Percentiles rank a stretch among this genome's conserved stretches.
phyloP scores from a whole-genome alignment of 2,888 invertebrate genomes.

The Limnephilus lunatus region DNA sequence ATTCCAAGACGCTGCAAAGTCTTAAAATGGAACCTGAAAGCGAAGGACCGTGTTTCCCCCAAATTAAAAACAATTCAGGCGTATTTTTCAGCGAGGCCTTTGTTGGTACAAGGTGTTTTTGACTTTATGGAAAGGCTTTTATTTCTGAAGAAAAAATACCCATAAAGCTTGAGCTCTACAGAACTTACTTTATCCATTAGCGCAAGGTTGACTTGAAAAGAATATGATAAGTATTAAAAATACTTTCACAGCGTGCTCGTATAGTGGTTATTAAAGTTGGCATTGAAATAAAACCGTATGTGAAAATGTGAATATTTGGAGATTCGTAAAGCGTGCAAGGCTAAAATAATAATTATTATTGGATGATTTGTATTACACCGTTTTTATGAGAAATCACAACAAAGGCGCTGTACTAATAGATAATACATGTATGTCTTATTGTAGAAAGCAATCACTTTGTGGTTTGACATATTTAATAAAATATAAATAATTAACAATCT shows the following conservation, averaged over 20 bases:
- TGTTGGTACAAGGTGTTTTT: background rate
- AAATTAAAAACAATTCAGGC: slow-evolving; percentile 10
- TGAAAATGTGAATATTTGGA: background rate
- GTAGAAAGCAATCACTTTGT: too few species aligned
- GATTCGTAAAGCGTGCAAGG: too few species aligned
- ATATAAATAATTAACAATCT: too few species aligned
- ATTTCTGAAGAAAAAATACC: background rate
- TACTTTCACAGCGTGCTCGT: background rate
- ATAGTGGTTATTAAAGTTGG: background rate
- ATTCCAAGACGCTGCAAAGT: background rate
- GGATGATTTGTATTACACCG: too few species aligned
- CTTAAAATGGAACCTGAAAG: background rate
- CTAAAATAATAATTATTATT: too few species aligned
- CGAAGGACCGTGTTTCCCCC: background rate
- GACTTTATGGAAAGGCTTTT: background rate
- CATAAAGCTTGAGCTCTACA: background rate
- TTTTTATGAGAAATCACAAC: too few species aligned
- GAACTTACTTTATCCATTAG: background rate
- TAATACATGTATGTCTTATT: too few species aligned
- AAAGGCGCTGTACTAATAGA: too few species aligned
- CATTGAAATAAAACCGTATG: background rate
- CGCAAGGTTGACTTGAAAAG: background rate
- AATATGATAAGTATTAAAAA: background rate
- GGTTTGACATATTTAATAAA: too few species aligned
- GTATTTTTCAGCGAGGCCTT: background rate